Conservation (phyloP, 2,888 invertebrate genomes). For the Calameuta idolon region DNA sequence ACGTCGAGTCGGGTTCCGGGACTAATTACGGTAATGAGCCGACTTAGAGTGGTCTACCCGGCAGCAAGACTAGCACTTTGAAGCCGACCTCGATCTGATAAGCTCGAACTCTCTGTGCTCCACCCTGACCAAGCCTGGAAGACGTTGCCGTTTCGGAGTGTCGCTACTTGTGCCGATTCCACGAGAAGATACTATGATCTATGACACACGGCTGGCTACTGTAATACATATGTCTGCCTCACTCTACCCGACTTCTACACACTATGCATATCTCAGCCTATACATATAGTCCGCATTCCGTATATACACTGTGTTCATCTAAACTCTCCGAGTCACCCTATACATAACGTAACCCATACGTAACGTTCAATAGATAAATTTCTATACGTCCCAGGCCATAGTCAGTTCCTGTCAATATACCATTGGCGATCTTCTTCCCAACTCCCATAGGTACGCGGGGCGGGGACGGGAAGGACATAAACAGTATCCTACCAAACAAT, state of each 20-base stretch:
- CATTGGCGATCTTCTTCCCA: neutral
- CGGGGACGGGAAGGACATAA: too few species aligned
- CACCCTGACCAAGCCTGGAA: neutral
- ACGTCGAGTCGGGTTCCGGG: slow-evolving; percentile 37
- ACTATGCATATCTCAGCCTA: neutral
- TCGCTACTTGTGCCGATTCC: slow-evolving; percentile 29
- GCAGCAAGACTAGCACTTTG: slow-evolving; percentile 47
- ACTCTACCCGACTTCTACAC: slow-evolving; percentile 23
- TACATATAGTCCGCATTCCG: neutral
- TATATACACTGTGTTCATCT: neutral
- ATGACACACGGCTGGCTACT: slow-evolving; percentile 46
- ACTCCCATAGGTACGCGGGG: neutral
- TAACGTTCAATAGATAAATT: neutral
- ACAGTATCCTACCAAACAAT: neutral
- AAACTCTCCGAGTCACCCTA: neutral
- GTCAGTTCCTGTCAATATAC: neutral
- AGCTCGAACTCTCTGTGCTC: slow-evolving; percentile 23
- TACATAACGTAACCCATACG: neutral
- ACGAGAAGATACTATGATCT: slow-evolving; percentile 51
- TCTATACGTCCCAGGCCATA: neutral
- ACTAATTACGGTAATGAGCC: slow-evolving; percentile 60
- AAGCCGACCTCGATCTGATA: slow-evolving; percentile 55
- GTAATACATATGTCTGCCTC: slow-evolving; percentile 16
- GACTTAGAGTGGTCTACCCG: slow-evolving; percentile 34
- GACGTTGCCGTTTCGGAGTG: slow-evolving; percentile 16